Base-by-base conservation (phyloP, 2,113 vertebrate genomes). In the Cynocephalus volans region DNA sequence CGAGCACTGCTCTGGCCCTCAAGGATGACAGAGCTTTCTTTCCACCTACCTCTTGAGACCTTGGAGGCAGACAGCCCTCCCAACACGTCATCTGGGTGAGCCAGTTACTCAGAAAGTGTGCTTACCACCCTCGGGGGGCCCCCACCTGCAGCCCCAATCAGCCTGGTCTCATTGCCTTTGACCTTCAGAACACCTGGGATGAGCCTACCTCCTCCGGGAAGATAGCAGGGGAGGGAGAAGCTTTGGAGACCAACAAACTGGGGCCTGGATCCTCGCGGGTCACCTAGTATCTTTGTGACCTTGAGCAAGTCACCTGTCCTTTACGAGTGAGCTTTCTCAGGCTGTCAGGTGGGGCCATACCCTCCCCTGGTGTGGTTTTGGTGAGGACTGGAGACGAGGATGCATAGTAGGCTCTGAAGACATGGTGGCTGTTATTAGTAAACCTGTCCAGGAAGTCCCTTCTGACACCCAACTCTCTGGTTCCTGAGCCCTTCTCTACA, bases 21-120 rank as follows among this genome's bases (percentile, higher is more conserved):
- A 56, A n/a, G 48, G 45, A 60, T 0, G 19, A 50, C 14, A 67
- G 65, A 48, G 52, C 65, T 52, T 80, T 45, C 65, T 52, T 80
- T 45, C 52, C 3, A 13, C 31, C 6, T 33, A 52, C 41, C 33
- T n/a, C 58, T 12, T 12, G 24, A 8, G 60, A 26, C 19, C 23
- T 0, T 24, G 9, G 56, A 72, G 52, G 36, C 31, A 4, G 54
- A 14, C 3, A 28, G 48, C 36, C 54, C 24, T 10, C 80, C 58
- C 10, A 15, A 8, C 19, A 19, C 23, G 1, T 28, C 9, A 0
- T n/a, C 19, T 0, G 0, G 23, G 8, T 75, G 52, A 76, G 8
- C 13, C 5, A 14, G 6, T 17, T 9, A 33, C 4, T 87, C 48
- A 28, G 41, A 52, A 26, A 67, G 76, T 45, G 15, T 26, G 18